Conservation (phyloP, 2,113 vertebrate genomes). For the Pachypanchax playfairii region DNA sequence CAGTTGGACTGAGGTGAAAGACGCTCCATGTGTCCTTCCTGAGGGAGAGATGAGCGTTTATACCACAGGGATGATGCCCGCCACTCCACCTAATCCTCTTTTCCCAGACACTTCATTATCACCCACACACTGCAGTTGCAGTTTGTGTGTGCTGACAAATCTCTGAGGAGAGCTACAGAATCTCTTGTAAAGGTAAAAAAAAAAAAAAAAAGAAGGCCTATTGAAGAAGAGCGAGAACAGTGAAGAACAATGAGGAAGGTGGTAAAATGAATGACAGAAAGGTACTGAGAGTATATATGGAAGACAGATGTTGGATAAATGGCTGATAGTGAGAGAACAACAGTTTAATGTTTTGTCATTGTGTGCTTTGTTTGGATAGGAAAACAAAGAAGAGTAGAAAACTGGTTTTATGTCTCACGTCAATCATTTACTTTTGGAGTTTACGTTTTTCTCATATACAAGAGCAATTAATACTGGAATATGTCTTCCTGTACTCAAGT, state of each 20-base stretch:
- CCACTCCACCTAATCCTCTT: constrained; percentile 76
- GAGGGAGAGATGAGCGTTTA: constrained; percentile 68
- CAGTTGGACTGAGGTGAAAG: constrained; percentile 61
- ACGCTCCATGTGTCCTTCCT: constrained; percentile 59
- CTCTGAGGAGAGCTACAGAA: constrained; percentile 51
- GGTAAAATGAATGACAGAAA: constrained; percentile 36
- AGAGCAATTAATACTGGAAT: constrained; percentile 53
- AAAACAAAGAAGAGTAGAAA: background rate
- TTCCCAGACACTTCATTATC: constrained; percentile 77
- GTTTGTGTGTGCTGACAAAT: constrained; percentile 58
- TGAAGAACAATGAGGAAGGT: constrained; percentile 21
- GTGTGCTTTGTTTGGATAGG: constrained; percentile 28
- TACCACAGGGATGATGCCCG: constrained; percentile 68
- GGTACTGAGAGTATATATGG: constrained; percentile 27
- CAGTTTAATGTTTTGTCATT: constrained; percentile 35
- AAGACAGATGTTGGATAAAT: constrained; percentile 57
- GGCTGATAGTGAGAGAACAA: constrained; percentile 51
- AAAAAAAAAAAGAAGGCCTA: constrained; percentile 17
- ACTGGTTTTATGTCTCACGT: background rate
- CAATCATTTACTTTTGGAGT: background rate
- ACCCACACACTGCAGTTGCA: constrained; percentile 54
- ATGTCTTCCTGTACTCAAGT: constrained; percentile 38
- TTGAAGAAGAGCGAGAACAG: constrained; percentile 7
- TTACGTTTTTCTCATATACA: no score
- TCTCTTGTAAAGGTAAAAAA: constrained; percentile 32